Evolutionary conservation across 2,113 vertebrate genomes (phyloP), one percentile per base, ranked within the genome.

Genomic region (Colaptes auratus): DNA sequence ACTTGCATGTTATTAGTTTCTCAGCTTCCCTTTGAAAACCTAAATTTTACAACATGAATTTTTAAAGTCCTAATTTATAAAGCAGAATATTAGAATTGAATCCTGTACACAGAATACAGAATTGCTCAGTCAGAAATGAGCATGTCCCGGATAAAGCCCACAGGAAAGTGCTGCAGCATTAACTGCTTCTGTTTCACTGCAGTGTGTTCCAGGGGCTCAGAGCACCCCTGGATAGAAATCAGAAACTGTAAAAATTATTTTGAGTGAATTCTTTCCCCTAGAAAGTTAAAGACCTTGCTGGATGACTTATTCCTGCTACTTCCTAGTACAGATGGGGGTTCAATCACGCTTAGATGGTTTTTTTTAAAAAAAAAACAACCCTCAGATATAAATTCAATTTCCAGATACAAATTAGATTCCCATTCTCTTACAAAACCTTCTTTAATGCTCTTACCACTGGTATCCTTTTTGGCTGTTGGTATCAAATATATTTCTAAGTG

Each of bases 361-460:
- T 95, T n/a, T 52, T 25, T 15, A 16, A 44, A 44, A 15, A 14
- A 50, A 50, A 83, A 93, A 91, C 76, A 93, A 91, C 76, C 81
- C 66, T 82, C 88, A 90, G 82, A 61, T 69, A 86, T 61, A 94
- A 96, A 95, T 95, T 96, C 92, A 90, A 94, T 97, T 95, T 94
- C 65, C 93, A 88, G 85, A 82, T 84, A 88, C 80, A 86, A 94
- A 95, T 97, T 94, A 95, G 90, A 95, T 94, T 95, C 59, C 73
- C 67, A 46, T 69, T 93, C 82, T 80, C 73, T 70, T 92, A 66
- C 30, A 93, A 91, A 97, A 93, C 63, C 70, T 86, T 36, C 89
- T 80, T 71, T 94, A 94, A 94, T 72, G 75, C 67, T 87, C 90
- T 94, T 95, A 94, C 53, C 77, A 81, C 87, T 33, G 65, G 35